Percentiles rank a stretch among this genome's conserved stretches.
These are phyloP conservation scores for Ascidia mentula DNA, from an alignment of 23 tunicate species.

Conservation along the genomic window DNA sequence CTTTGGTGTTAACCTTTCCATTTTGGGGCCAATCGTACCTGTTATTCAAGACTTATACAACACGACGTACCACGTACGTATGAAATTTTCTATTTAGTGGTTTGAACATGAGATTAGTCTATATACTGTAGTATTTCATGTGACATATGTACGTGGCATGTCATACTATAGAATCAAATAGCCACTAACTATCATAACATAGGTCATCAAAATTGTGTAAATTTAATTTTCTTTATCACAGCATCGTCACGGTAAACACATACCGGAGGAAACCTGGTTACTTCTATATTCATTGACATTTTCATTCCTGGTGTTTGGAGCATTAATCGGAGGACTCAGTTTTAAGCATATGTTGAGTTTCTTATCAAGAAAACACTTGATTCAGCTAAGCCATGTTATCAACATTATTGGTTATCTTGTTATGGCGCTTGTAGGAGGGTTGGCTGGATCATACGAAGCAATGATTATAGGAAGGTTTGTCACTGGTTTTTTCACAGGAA, in stretches of 20 bases:
- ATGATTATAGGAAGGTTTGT: slow-evolving; percentile 52
- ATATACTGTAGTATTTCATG: too few species aligned
- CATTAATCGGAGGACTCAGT: not conserved
- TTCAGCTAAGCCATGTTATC: slow-evolving; percentile 23
- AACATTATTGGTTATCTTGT: slow-evolving; percentile 33
- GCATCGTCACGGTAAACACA: too few species aligned
- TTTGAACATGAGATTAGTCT: too few species aligned
- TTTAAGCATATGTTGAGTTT: not conserved
- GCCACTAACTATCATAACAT: too few species aligned
- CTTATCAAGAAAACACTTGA: slow-evolving; percentile 32
- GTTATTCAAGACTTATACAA: not conserved
- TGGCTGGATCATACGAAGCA: slow-evolving; percentile 51
- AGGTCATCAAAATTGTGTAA: too few species aligned
- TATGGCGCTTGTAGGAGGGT: slow-evolving; percentile 30
- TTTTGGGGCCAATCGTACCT: not conserved
- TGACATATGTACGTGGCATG: too few species aligned
- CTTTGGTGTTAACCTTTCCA: not conserved
- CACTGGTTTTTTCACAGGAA: slow-evolving; percentile 27
- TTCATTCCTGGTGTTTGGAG: slow-evolving; percentile 12
- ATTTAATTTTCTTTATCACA: too few species aligned
- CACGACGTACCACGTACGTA: not conserved
- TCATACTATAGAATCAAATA: too few species aligned
- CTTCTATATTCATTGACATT: slow-evolving; percentile 8
- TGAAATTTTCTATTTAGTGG: too few species aligned
- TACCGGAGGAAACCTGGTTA: too few species aligned